phyloP scores from a whole-genome alignment of 2,113 vertebrate genomes.

The Centropus bengalensis region DNA sequence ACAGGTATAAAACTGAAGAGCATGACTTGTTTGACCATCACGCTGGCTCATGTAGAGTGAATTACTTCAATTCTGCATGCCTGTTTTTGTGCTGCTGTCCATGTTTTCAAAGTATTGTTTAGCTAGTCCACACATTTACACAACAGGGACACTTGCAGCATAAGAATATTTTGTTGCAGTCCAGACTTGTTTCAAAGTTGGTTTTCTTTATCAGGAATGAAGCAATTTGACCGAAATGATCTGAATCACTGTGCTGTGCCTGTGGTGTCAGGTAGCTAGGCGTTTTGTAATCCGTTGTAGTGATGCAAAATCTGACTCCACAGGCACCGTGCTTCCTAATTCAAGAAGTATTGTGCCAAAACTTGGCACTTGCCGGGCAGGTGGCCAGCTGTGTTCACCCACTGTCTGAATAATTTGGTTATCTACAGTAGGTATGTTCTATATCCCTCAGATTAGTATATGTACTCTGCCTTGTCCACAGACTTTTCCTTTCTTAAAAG shows the following conservation, averaged over 20 bases:
- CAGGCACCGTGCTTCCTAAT: background rate
- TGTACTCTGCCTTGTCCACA: background rate
- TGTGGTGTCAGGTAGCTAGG: background rate
- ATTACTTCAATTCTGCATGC: background rate
- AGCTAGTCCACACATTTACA: background rate
- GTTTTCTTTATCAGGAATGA: background rate
- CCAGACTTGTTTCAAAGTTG: background rate
- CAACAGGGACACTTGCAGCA: background rate
- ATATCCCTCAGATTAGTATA: background rate
- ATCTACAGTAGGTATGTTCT: background rate
- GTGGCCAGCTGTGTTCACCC: background rate
- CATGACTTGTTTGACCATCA: background rate
- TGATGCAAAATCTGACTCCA: background rate
- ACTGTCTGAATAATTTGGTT: background rate
- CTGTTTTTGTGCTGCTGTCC: background rate
- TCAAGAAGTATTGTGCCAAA: background rate
- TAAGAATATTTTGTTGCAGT: background rate
- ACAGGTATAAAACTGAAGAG: conserved; percentile 76
- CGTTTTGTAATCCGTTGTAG: background rate
- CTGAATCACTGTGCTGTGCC: background rate
- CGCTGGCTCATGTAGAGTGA: background rate
- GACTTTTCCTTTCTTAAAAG: background rate
- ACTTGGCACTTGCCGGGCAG: background rate
- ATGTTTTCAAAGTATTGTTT: background rate
- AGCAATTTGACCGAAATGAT: background rate